Percentiles rank a stretch among this genome's conserved stretches.
These are phyloP conservation scores for Odontocerum albicorne DNA, from an alignment of 2,888 invertebrate species.

Conservation along the genomic window DNA sequence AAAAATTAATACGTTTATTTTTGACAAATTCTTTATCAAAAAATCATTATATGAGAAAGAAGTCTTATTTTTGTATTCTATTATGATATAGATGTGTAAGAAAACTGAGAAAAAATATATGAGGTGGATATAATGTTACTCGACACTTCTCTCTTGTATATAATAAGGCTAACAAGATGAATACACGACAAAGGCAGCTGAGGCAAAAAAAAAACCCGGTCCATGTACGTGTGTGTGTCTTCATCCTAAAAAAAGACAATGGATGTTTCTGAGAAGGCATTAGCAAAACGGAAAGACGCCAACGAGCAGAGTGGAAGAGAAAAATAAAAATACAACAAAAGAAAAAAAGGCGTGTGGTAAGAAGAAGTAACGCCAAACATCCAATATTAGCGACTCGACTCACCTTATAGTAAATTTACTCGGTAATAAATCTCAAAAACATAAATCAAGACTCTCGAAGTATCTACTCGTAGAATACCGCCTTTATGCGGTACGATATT, in stretches of 20 bases:
- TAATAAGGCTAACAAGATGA: not conserved
- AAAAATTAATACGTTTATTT: too few species aligned
- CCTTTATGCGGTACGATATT: constrained; percentile 1
- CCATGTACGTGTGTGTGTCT: not conserved
- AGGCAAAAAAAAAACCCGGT: constrained; percentile 8
- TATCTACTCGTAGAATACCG: not conserved
- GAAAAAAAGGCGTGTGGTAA: constrained; percentile 2
- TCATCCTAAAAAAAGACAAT: not conserved
- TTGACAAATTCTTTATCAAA: too few species aligned
- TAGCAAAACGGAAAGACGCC: constrained; percentile 11
- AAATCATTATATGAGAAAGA: too few species aligned
- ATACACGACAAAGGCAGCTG: constrained; percentile 1
- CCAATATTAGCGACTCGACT: constrained; percentile 15
- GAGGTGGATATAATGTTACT: not conserved
- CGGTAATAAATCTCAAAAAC: constrained; percentile 20
- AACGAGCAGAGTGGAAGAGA: not conserved
- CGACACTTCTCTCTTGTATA: not conserved
- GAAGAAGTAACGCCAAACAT: constrained; percentile 2
- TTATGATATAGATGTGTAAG: too few species aligned
- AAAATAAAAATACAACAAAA: not conserved
- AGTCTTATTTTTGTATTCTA: too few species aligned
- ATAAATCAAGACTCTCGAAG: constrained; percentile 16
- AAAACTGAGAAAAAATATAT: too few species aligned
- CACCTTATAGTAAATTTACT: constrained; percentile 20
- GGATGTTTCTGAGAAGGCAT: constrained; percentile 8